Percentiles rank a stretch among this genome's conserved stretches.
phyloP scores from a whole-genome alignment of 2,797 vertebrate species.

The Caiman crocodilus region DNA sequence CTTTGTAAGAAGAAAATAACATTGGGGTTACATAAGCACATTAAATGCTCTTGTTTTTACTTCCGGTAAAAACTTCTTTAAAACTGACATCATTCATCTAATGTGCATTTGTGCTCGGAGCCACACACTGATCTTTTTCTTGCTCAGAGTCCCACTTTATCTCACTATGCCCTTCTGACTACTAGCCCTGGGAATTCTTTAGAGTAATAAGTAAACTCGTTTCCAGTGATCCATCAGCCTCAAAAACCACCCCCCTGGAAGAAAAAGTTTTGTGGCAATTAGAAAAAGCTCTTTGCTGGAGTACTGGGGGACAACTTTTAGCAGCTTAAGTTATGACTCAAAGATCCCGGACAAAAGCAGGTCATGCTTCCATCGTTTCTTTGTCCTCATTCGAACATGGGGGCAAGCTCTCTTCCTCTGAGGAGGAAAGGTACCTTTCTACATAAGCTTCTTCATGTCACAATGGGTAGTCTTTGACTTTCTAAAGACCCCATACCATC shows the following conservation, averaged over 20 bases:
- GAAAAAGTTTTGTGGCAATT: neutral
- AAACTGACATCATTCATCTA: neutral
- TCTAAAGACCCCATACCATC: neutral
- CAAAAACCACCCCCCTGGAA: neutral
- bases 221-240: neutral
- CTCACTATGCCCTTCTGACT: neutral
- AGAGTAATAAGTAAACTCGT: neutral
- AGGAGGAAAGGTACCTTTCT: neutral
- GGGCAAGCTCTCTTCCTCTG: neutral
- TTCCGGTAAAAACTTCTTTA: neutral
- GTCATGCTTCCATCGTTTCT: neutral
- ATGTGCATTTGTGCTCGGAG: neutral
- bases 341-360: neutral
- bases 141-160: constrained; percentile 2
- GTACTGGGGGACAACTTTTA: neutral
- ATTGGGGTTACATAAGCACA: neutral
- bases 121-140: constrained; percentile 2
- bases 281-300: neutral
- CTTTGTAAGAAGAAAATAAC: constrained; percentile 17
- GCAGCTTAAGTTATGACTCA: constrained; percentile 3
- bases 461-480: neutral
- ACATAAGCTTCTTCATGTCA: neutral
- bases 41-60: neutral
- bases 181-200: constrained; percentile 18
- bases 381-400: neutral